These are phyloP conservation scores for Synergus japonicus DNA, from an alignment of 2,888 invertebrate genomes.

Conservation along the genomic window DNA sequence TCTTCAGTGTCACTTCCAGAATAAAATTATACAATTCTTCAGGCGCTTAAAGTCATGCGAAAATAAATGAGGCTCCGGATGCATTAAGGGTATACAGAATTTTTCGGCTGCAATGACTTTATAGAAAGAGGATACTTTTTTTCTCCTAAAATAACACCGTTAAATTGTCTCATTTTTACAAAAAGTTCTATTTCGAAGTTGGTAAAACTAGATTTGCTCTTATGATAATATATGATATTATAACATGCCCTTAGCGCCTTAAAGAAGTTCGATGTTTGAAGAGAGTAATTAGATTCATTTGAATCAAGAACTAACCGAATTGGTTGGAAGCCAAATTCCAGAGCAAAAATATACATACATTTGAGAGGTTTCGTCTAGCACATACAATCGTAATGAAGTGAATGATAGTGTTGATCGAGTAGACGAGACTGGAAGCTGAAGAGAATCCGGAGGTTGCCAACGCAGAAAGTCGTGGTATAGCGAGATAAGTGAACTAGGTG, in stretches of 20 bases:
- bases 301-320: background rate
- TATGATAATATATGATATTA: too few species aligned
- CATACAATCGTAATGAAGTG: background rate
- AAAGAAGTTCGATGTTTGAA: background rate
- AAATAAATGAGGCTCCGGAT: background rate
- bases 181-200: too few species aligned
- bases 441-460: slow-evolving; percentile 13
- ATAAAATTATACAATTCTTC: background rate
- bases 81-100: too few species aligned
- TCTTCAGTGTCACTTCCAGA: slow-evolving; percentile 40
- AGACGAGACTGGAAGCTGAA: slow-evolving; percentile 16
- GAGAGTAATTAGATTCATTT: background rate
- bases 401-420: slow-evolving; percentile 19
- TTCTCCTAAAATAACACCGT: too few species aligned
- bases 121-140: background rate
- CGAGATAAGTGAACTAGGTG: slow-evolving; percentile 40
- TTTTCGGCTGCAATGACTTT: too few species aligned
- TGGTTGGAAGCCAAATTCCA: background rate
- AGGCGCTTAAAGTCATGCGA: too few species aligned
- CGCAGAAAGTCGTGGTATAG: slow-evolving; percentile 44
- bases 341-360: slow-evolving; percentile 14
- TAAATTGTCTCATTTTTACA: too few species aligned
- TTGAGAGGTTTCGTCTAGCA: slow-evolving; percentile 3
- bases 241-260: too few species aligned
- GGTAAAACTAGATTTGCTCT: too few species aligned